phyloP scores from a whole-genome alignment of 2,888 invertebrate genomes.

The Drosophila pseudotalamancana region DNA sequence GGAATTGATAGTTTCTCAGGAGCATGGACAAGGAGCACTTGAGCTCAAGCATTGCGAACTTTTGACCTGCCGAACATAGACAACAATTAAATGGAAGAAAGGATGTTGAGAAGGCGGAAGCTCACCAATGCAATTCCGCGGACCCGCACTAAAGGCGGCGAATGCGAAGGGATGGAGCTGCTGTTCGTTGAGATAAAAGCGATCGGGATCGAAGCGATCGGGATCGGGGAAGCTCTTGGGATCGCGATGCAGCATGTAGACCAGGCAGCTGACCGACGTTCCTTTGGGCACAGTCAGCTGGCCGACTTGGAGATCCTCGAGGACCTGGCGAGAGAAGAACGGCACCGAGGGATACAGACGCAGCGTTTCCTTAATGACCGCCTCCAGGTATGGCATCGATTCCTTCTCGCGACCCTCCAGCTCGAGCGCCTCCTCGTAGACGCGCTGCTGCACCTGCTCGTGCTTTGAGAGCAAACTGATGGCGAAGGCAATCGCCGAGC shows the following conservation, averaged over 20 bases:
- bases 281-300: constrained; percentile 83
- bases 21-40: constrained; percentile 80
- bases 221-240: constrained; percentile 85
- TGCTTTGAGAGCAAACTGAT: constrained; percentile 85
- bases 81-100: background rate
- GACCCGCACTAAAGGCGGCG: constrained; percentile 83
- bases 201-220: constrained; percentile 81
- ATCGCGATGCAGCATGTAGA: constrained; percentile 85
- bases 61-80: constrained; percentile 77
- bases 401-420: constrained; percentile 82
- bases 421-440: constrained; percentile 83
- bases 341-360: constrained; percentile 86
- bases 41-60: constrained; percentile 83
- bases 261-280: constrained; percentile 80
- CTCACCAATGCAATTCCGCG: constrained; percentile 82
- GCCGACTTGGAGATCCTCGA: constrained; percentile 84
- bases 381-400: constrained; percentile 85
- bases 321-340: constrained; percentile 84
- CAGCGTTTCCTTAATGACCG: constrained; percentile 86
- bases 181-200: constrained; percentile 76
- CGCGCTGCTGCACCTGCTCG: constrained; percentile 84
- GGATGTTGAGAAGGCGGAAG: too few relatives aligned
- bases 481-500: constrained; percentile 85
- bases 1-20: constrained; percentile 79
- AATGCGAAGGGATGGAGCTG: constrained; percentile 81